Base-by-base conservation (phyloP, 1,140 invertebrate species). In the Carcinoscorpius rotundicauda region DNA sequence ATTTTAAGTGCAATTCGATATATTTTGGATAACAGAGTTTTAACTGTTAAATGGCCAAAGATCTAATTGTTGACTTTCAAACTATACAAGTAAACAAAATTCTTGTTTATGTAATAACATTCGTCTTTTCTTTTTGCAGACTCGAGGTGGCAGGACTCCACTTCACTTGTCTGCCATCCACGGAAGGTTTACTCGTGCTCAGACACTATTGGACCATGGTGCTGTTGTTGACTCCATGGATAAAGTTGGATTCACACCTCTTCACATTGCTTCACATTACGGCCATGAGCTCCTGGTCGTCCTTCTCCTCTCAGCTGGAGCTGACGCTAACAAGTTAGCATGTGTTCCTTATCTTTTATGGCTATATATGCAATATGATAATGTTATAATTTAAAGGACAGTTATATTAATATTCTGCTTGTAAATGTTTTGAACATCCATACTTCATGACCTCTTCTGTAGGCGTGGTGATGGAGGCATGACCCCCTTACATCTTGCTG, bases 121-220 rank as follows among this genome's bases (percentile, higher is more conserved):
- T 55, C 49, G 3, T 49, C 8, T 9, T 71, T 67, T 69, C 61
- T 62, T 65, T 68, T 75, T 76, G 61, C 72, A 82, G 71, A 82
- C 81, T 67, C 73, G 78, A 58, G 83, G 84, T 73, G 83, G 83
- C 3, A 76, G 82, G 61, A 85, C 84, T n/a, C 81, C 84, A 5
- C 76, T 86, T 48, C 84, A 86, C 69, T 83, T 86, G 82, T 83
- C 83, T 9, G 82, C 84, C 8, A 79, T 85, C 67, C 82, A 86
- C 74, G 84, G 85, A 51, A 77, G 83, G 72, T 85, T 85, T 72
- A 82, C 82, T 3, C 74, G 84, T 60, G 84, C 84, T 51, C 82
- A 85, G 75, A 81, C 78, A 57, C 75, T 86, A 50, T 76, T 83
- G 0, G 80, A 81, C 29, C 58, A 52, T 48, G 52, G 58, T 9